A percentile compares a stretch with the other conserved stretches of the same genome.
phyloP scores from a whole-genome alignment of 2,113 vertebrate species.

The Erpornis zantholeuca region DNA sequence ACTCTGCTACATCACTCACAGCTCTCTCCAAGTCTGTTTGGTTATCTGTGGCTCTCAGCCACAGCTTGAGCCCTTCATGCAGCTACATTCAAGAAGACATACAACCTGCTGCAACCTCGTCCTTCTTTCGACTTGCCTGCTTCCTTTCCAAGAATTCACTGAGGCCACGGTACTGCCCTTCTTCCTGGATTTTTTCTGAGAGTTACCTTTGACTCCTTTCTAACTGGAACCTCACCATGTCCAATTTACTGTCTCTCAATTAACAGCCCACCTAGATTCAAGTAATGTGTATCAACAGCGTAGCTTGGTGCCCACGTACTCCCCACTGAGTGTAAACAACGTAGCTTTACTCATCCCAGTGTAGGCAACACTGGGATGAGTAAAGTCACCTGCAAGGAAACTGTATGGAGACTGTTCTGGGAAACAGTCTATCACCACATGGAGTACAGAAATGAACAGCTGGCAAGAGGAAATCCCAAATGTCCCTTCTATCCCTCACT shows the following conservation, averaged over 20 bases:
- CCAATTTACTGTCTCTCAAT: not conserved
- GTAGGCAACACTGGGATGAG: not conserved
- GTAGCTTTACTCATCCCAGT: not conserved
- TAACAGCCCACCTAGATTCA: not conserved
- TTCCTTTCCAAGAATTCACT: not conserved
- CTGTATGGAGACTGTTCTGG: not conserved
- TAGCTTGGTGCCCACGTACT: not conserved
- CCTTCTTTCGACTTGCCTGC: not conserved
- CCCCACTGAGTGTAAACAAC: not conserved
- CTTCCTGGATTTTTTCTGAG: not conserved
- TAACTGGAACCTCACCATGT: not conserved
- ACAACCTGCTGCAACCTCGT: not conserved
- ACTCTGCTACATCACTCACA: not conserved
- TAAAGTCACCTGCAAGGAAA: not conserved
- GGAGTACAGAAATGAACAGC: not conserved
- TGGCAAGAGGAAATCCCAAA: not conserved
- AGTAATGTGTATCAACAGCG: not conserved
- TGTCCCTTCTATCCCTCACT: not conserved
- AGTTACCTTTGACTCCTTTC: not conserved
- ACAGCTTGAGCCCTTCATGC: not conserved
- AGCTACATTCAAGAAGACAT: not conserved
- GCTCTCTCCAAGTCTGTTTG: not conserved
- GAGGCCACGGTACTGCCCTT: not conserved
- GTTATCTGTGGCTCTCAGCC: not conserved
- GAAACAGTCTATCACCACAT: not conserved